Conservation (phyloP, 1,140 invertebrate species). For the Aricia agestis region DNA sequence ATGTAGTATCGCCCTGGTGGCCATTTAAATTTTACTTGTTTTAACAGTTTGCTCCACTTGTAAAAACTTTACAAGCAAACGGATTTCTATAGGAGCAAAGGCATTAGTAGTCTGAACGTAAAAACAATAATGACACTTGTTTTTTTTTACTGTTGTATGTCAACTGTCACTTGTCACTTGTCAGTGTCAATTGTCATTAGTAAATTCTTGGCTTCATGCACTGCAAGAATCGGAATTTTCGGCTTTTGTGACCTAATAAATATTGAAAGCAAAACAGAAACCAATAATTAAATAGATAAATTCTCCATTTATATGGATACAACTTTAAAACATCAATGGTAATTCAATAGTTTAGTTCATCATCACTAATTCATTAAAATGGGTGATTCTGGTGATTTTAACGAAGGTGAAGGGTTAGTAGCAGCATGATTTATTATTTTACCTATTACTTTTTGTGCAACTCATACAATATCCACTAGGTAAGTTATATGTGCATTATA, state of each 20-base stretch:
- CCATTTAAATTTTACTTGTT: no score
- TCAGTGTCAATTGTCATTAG: neutral
- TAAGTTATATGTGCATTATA: neutral
- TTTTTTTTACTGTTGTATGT: no score
- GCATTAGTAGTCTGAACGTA: no score
- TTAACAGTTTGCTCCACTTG: no score
- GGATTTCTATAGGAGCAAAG: no score
- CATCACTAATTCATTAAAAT: constrained; percentile 35
- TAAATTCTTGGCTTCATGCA: neutral
- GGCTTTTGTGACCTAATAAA: neutral
- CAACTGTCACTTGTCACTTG: no score
- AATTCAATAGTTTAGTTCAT: constrained; percentile 15
- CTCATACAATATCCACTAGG: neutral
- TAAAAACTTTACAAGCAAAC: no score
- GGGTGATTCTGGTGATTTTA: constrained; percentile 67
- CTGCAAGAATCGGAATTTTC: neutral
- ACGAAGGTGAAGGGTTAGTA: constrained; percentile 71
- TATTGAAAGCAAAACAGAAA: neutral
- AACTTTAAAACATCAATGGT: neutral
- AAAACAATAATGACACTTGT: no score
- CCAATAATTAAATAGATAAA: neutral
- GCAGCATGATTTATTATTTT: constrained; percentile 36
- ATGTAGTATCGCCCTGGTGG: no score
- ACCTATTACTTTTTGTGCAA: constrained; percentile 14
- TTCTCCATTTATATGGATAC: neutral